phyloP scores from a whole-genome alignment of 2,888 invertebrate species.

The Abrostola triplasia region DNA sequence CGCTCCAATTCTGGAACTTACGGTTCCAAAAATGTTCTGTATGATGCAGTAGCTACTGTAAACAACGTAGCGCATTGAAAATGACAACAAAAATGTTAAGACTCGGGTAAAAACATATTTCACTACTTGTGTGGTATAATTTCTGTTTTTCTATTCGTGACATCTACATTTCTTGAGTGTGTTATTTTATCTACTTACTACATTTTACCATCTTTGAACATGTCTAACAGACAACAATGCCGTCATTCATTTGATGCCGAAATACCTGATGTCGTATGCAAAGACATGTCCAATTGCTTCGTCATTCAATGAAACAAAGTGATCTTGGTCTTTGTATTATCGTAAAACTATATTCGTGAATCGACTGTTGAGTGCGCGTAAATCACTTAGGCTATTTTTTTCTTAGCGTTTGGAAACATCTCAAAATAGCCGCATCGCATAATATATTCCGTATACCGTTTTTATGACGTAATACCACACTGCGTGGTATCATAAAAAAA shows the following conservation, averaged over 20 bases:
- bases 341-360: constrained; percentile 81
- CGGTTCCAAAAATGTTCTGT: constrained; percentile 31
- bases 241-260: constrained; percentile 53
- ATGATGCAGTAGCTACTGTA: constrained; percentile 17
- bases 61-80: constrained; percentile 4
- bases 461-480: constrained; percentile 68
- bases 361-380: constrained; percentile 74
- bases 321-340: constrained; percentile 66
- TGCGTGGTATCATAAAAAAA: too few species aligned
- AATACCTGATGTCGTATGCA: constrained; percentile 61
- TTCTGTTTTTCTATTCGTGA: too few species aligned
- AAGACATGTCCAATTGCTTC: constrained; percentile 51
- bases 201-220: too few species aligned
- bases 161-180: too few species aligned
- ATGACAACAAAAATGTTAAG: background rate
- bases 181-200: too few species aligned
- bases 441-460: constrained; percentile 67
- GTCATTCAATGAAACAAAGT: constrained; percentile 51
- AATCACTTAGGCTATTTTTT: constrained; percentile 81
- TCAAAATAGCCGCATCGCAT: constrained; percentile 80
- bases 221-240: constrained; percentile 36
- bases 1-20: constrained; percentile 36
- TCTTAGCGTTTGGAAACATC: constrained; percentile 72
- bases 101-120: too few species aligned
- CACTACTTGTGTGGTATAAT: too few species aligned